Conservation (phyloP, 2,888 invertebrate species). For the Clistopyga incitator region DNA sequence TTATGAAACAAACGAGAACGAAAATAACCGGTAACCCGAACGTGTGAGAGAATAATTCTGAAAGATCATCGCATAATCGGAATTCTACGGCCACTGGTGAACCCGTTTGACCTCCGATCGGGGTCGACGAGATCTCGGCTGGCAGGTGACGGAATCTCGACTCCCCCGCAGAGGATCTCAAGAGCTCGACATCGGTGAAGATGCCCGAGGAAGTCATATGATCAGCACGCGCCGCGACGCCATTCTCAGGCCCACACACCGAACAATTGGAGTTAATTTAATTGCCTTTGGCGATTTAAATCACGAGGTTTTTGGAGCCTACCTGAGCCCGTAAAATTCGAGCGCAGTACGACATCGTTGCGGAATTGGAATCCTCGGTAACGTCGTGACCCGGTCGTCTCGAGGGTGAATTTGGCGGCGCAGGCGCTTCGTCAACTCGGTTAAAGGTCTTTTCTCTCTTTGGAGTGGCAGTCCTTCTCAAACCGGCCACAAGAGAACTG, state of each 20-base stretch:
- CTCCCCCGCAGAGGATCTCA: not conserved
- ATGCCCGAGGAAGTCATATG: constrained; percentile 24
- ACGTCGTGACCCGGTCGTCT: constrained; percentile 67
- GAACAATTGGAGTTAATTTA: constrained; percentile 29
- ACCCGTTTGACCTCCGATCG: constrained; percentile 66
- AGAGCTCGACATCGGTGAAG: not conserved
- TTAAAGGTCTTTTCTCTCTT: constrained; percentile 60
- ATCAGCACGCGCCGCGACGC: constrained; percentile 50
- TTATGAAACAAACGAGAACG: constrained; percentile 18
- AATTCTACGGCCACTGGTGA: not conserved
- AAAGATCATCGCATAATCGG: constrained; percentile 9
- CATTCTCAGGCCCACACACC: constrained; percentile 20
- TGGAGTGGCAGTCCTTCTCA: constrained; percentile 83
- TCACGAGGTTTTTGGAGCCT: constrained; percentile 76
- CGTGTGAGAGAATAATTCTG: constrained; percentile 7
- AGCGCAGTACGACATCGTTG: constrained; percentile 91
- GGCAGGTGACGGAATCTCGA: constrained; percentile 57
- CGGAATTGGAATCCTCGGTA: constrained; percentile 67
- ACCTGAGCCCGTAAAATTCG: constrained; percentile 92
- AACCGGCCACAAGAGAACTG: constrained; percentile 84
- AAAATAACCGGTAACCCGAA: constrained; percentile 1
- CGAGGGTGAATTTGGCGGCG: constrained; percentile 42
- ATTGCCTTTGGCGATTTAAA: constrained; percentile 14
- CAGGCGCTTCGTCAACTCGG: constrained; percentile 56
- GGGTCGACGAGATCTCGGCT: constrained; percentile 63